Percentiles rank a stretch among this genome's conserved stretches.
These are phyloP conservation scores for Wiebesia pumilae DNA, from an alignment of 1,140 invertebrate species.

Conservation along the genomic window DNA sequence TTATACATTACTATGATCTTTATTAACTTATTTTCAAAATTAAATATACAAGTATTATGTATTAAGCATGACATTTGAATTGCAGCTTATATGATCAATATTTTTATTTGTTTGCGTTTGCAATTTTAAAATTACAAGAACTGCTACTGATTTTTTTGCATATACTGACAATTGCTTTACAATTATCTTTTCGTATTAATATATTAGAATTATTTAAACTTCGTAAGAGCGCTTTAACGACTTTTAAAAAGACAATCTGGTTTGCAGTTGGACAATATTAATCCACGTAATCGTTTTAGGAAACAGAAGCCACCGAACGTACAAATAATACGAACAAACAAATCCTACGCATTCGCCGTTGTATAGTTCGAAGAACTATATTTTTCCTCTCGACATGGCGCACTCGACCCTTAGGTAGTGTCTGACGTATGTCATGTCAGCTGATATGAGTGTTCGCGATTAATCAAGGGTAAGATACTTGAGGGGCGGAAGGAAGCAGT, in stretches of 20 bases:
- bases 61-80: background rate
- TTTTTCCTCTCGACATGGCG: background rate
- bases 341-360: background rate
- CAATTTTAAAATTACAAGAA: too few species aligned
- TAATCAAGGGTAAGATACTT: constrained; percentile 41
- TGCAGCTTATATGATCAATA: too few species aligned
- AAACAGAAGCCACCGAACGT: background rate
- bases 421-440: background rate
- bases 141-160: background rate
- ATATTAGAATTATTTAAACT: background rate
- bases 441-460: constrained; percentile 15
- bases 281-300: constrained; percentile 24
- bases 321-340: constrained; percentile 3
- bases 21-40: too few species aligned
- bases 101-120: too few species aligned
- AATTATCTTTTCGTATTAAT: constrained; percentile 1
- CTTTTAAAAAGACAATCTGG: background rate
- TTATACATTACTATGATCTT: background rate
- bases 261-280: background rate
- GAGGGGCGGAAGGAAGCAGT: constrained; percentile 32
- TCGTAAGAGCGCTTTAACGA: background rate
- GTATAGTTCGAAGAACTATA: background rate
- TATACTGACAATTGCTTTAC: background rate
- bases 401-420: background rate
- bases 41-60: too few species aligned